Evolutionary conservation across 2,797 vertebrate genomes (phyloP), one percentile per base, ranked within the genome.

Genomic region (Carduelis carduelis): DNA sequence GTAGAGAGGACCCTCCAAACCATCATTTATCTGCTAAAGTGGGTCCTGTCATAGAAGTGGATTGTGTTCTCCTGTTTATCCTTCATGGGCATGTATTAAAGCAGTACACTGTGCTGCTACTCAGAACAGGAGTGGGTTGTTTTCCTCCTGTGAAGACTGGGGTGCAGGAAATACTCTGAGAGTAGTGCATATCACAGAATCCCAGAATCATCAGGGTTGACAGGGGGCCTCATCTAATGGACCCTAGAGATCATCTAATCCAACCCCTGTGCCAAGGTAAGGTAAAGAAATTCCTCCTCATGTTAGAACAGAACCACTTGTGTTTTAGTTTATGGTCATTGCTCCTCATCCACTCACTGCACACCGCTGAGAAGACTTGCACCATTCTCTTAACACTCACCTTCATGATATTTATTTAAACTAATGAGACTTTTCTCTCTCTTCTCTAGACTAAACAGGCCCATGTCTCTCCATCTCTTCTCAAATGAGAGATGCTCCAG

Each of bases 41-140:
- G 6, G 17, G 6, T n/a, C 6, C 28, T 49, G 30, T 83, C n/a
- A 46, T 37, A 70, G 30, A 56, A 65, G 6, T 1, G 1, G 9
- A 16, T 47, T 41, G 11, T 47, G 4, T 8, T 39, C 6, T 61
- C 34, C 32, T 56, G 27, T 68, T 63, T 59, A 49, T 59, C 28
- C 13, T 63, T 4, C 9, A 11, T 10, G 12, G 14, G 1, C 18
- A 34, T 0, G 0, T 34, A 26, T 34, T 34, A 55, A 70, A 70
- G 23, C 24, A 61, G 37, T 17, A 52, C 7, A 5, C 1, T 43
- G 30, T 37, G 37, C 11, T 61, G 15, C 52, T 59, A 24, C 20
- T n/a, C 15, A 19, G 22, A 57, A n/a, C 1, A 70, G 26, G 18
- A 44, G 12, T 6, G 19, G 6, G 10, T 13, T 53, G 4, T 28